phyloP scores from a whole-genome alignment of 2,888 invertebrate genomes.

The Drosophila ezoana region DNA sequence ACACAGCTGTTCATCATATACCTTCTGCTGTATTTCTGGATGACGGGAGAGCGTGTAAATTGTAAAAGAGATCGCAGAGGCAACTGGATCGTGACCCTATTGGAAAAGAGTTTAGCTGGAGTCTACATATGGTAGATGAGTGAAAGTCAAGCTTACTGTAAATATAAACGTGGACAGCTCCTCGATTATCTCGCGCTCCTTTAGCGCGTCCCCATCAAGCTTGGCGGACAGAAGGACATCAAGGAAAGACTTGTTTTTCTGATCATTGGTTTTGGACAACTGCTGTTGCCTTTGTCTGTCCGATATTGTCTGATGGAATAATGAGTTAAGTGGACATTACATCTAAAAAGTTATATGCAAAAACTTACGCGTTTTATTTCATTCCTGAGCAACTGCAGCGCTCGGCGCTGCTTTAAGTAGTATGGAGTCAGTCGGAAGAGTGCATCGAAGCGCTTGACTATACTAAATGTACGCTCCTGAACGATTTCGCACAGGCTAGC shows the following conservation, averaged over 20 bases:
- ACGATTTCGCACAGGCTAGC: conserved; percentile 75
- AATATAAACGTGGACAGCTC: conserved; percentile 82
- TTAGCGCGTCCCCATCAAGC: conserved; percentile 70
- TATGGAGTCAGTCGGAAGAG: conserved; percentile 74
- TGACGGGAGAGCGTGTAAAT: conserved; percentile 86
- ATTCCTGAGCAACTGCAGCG: conserved; percentile 81
- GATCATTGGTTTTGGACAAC: conserved; percentile 17
- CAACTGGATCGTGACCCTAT: conserved; percentile 87
- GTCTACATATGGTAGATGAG: too few species aligned
- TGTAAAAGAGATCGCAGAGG: conserved; percentile 86
- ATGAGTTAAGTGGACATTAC: not conserved
- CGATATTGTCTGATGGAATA: conserved; percentile 54
- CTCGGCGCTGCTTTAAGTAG: conserved; percentile 71
- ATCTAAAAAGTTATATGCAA: not conserved
- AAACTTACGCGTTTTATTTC: conserved; percentile 61
- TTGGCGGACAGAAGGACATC: conserved; percentile 75
- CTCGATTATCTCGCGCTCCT: conserved; percentile 74
- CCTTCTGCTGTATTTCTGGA: conserved; percentile 86
- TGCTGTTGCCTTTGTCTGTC: conserved; percentile 48
- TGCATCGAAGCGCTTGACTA: conserved; percentile 76
- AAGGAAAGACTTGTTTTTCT: conserved; percentile 68
- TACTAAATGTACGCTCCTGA: conserved; percentile 75
- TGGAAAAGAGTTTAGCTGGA: not conserved
- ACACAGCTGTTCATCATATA: conserved; percentile 85
- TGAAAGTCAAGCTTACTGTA: conserved; percentile 55